Evolutionary conservation across 2,113 vertebrate genomes (phyloP), one percentile per base, ranked within the genome.

Genomic region (Okapia johnstoni): DNA sequence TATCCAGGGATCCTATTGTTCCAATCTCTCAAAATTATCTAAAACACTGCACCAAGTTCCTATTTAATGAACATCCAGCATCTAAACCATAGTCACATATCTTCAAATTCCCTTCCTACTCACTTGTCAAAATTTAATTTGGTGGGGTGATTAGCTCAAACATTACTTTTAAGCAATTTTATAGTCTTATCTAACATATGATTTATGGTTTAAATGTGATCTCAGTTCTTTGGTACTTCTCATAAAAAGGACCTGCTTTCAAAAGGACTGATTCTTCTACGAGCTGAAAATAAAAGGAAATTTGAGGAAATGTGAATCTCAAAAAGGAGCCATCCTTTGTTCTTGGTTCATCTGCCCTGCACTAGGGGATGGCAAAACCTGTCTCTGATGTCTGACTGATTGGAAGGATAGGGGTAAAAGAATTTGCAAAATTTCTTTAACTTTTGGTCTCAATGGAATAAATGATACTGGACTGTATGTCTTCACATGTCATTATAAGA

Each of bases 181-280:
- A 2, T 73, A 90, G 89, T 87, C 54, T 80, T 90, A 94, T 46
- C 80, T 95, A 92, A 92, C 63, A 40, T 61, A 54, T 81, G 66
- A 97, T 77, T 95, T 93, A 87, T 94, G 60, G 55, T 40, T 96
- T 95, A 95, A 94, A 80, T 92, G 63, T 83, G n/a, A 97, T n/a
- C n/a, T 61, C 63, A 87, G 79, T 70, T 63, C 40, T 92, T 93
- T 92, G 80, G 15, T 58, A 87, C 46, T 94, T 96, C 77, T 80
- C 70, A 50, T 89, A 84, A 94, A 66, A 96, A 73, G 28, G 60
- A 60, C 23, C 92, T 80, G 60, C 80, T 95, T 95, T 94, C 46
- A 48, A 86, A 90, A 73, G 1, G 43, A 85, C 57, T 96, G 86
- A 96, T 84, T 92, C 26, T 79, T 96, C 88, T 84, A 83, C 81